Evolutionary conservation across 2,888 invertebrate species (phyloP).

Genomic region (Abrostola tripartita): DNA sequence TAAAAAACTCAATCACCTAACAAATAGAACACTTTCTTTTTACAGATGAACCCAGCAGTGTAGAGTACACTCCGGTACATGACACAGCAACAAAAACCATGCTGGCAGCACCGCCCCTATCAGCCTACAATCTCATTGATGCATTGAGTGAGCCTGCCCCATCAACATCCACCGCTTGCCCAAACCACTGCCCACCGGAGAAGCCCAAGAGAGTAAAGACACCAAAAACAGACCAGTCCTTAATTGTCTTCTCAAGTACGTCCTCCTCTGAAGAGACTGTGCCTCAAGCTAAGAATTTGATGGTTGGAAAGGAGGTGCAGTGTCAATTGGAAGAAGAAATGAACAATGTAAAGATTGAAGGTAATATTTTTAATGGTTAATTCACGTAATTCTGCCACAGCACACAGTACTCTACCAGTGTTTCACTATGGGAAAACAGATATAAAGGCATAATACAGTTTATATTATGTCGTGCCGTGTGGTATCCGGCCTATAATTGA

Average conservation of each 20-base stretch:
- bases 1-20: too few relatives aligned
- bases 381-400: background rate
- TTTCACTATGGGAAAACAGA: too few relatives aligned
- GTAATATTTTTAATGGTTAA: slow-evolving; percentile 47
- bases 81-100: slow-evolving; percentile 59
- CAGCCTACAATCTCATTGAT: slow-evolving; percentile 73
- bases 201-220: slow-evolving; percentile 61
- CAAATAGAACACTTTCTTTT: background rate
- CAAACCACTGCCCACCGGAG: slow-evolving; percentile 66
- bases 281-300: slow-evolving; percentile 51
- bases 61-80: slow-evolving; percentile 72
- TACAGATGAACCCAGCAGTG: slow-evolving; percentile 64
- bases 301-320: slow-evolving; percentile 63
- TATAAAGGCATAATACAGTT: too few relatives aligned
- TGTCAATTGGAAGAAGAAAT: slow-evolving; percentile 58
- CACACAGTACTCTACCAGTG: background rate
- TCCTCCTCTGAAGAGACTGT: slow-evolving; percentile 78
- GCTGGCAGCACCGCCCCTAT: slow-evolving; percentile 25
- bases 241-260: slow-evolving; percentile 77
- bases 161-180: slow-evolving; percentile 69
- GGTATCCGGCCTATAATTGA: too few relatives aligned
- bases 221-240: slow-evolving; percentile 67
- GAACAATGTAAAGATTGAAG: slow-evolving; percentile 60
- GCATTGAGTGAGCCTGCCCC: slow-evolving; percentile 74
- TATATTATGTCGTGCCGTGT: too few relatives aligned